Evolutionary conservation across 2,113 vertebrate species (phyloP).

Genomic region (Syngnathus floridae): DNA sequence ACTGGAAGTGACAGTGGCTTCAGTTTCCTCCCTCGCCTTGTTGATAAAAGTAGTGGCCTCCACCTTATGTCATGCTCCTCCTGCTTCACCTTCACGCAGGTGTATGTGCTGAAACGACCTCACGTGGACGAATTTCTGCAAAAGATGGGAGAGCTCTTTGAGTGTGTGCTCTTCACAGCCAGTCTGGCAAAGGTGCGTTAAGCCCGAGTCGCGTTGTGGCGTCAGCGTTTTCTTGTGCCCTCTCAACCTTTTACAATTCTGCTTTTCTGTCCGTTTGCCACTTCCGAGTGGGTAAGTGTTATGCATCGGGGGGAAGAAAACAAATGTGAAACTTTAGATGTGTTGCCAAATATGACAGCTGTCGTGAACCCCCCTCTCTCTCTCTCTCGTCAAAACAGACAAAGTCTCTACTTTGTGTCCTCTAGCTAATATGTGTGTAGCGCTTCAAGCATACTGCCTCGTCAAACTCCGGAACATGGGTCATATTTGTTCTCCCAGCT

Average conservation of each 20-base stretch:
- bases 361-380: constrained; percentile 7
- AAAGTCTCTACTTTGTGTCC: background rate
- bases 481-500: background rate
- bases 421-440: constrained; percentile 8
- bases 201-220: background rate
- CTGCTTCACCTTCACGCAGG: constrained; percentile 65
- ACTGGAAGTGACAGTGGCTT: background rate
- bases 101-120: constrained; percentile 95
- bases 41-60: background rate
- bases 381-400: constrained; percentile 7
- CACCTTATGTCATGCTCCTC: background rate
- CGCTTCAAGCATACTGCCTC: background rate
- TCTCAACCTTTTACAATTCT: constrained; percentile 41
- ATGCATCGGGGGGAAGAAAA: constrained; percentile 7
- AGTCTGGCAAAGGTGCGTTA: constrained; percentile 91
- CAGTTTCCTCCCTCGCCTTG: background rate
- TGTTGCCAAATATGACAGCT: background rate
- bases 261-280: constrained; percentile 46
- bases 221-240: background rate
- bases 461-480: background rate
- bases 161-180: constrained; percentile 97
- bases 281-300: constrained; percentile 66
- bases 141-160: constrained; percentile 96
- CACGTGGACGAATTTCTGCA: constrained; percentile 96
- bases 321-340: constrained; percentile 8